phyloP scores from a whole-genome alignment of 2,797 vertebrate species.

The Tolypeutes matacus region DNA sequence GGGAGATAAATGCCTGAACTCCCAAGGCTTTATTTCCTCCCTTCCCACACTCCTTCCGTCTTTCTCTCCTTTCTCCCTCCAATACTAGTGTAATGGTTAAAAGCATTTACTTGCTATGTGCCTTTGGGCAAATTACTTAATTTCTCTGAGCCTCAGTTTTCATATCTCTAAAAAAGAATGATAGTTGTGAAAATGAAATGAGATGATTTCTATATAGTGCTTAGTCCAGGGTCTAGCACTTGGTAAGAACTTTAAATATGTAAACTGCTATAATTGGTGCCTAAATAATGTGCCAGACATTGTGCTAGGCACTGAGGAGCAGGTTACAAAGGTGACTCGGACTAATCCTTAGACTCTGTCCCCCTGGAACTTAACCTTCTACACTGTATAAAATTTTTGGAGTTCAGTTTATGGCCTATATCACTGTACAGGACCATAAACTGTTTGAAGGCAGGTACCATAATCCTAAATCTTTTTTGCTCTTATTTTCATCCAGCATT shows the following conservation, averaged over 20 bases:
- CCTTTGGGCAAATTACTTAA: not conserved
- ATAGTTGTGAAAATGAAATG: not conserved
- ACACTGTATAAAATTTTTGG: not conserved
- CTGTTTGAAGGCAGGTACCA: not conserved
- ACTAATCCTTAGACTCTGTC: not conserved
- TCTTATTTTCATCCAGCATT: conserved; percentile 39
- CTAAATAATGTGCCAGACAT: not conserved
- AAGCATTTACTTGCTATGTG: conserved; percentile 1
- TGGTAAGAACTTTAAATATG: not conserved
- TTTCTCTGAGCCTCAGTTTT: conserved; percentile 45
- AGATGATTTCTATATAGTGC: not conserved
- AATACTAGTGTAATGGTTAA: not conserved
- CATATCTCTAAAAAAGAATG: conserved; percentile 39
- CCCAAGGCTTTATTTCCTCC: not conserved
- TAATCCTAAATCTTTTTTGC: conserved; percentile 21
- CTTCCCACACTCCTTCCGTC: not conserved
- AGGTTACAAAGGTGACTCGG: not conserved
- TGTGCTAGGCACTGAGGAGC: not conserved
- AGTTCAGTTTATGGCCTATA: not conserved
- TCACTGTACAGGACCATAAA: not conserved
- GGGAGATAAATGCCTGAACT: not conserved
- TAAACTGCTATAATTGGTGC: not conserved
- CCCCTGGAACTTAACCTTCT: conserved; percentile 1
- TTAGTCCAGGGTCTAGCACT: not conserved
- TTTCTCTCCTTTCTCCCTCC: not conserved